A percentile compares a stretch with the other conserved stretches of the same genome.
Conservation (phyloP, 2,797 vertebrate species). For the Chrysocyon brachyurus region DNA sequence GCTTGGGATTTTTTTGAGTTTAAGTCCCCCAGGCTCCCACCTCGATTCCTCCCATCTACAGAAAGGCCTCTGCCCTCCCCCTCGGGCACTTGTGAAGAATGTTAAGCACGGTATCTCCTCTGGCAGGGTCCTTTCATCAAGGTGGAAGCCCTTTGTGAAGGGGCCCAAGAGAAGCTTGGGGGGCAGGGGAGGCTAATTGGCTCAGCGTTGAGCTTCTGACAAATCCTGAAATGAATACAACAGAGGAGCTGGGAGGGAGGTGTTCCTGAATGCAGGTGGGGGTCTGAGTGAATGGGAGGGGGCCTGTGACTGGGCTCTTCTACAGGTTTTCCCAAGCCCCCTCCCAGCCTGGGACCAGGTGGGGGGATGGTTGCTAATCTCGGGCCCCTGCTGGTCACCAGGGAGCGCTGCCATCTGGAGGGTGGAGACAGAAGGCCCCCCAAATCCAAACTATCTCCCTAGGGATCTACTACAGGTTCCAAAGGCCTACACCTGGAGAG, state of each 20-base stretch:
- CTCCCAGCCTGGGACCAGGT: neutral
- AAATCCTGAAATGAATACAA: conserved; percentile 75
- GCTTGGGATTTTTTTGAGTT: conserved; percentile 54
- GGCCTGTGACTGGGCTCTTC: neutral
- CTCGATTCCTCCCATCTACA: neutral
- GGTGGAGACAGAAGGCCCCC: neutral
- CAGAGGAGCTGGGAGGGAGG: neutral
- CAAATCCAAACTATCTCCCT: neutral
- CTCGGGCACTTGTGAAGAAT: conserved; percentile 64
- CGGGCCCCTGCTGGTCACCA: neutral
- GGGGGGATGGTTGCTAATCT: neutral
- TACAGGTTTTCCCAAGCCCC: neutral
- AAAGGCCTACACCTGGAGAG: neutral
- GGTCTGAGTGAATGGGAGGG: neutral
- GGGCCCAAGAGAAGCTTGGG: conserved; percentile 25
- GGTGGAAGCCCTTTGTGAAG: conserved; percentile 78
- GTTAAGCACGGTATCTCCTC: conserved; percentile 53
- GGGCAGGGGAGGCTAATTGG: conserved; percentile 67
- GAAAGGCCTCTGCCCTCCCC: neutral
- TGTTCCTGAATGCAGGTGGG: conserved; percentile 66
- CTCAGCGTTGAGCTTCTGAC: conserved; percentile 74
- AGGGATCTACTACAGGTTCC: neutral
- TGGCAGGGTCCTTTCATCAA: conserved; percentile 75
- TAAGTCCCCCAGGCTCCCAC: neutral
- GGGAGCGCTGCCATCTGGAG: neutral